Evolutionary conservation across 2,113 vertebrate genomes (phyloP), one percentile per base, ranked within the genome.

Genomic region (Sula dactylatra): DNA sequence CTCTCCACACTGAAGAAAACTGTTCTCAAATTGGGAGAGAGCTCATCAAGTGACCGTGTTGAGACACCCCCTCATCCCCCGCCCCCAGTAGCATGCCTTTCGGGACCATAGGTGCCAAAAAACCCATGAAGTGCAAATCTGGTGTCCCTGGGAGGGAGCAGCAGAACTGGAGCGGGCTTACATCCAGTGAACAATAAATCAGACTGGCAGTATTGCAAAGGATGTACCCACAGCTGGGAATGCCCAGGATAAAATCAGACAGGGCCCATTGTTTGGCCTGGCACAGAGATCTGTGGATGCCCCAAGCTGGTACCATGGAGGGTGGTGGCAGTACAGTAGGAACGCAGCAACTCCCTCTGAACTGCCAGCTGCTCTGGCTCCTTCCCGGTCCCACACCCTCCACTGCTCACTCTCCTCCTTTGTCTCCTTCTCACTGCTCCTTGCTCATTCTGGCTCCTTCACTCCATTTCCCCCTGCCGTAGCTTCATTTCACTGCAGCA

Each of bases 361-460:
- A 67, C 82, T 58, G 90, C 80, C 87, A 56, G 93, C 91, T 70
- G 80, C 93, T 79, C 77, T 17, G 45, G 77, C 85, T 92, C 72
- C 76, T 71, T 59, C 78, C 65, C 13, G 3, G 34, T 83, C 91
- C 81, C 93, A 79, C 91, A 93, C 92, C 91, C 94, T 94, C 55
- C 42, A 8, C 74, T 15, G 64, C 86, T 90, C 65, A 5, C 84
- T 83, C 93, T 64, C 83, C 69, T 95, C 96, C 97, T 97, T 97
- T 97, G 96, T 97, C 97, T 97, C 90, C 74, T 90, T 91, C 93
- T 90, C 90, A 11, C 92, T 82, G 93, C 93, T 95, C 90, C 94
- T 85, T 32, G 86, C 67, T 96, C 59, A 3, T 66, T 93, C 96
- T 56, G 45, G 70, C 97, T 95, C 96, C 97, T 96, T 88, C 90